A percentile compares a stretch with the other conserved stretches of the same genome.
These are phyloP conservation scores for Drosophila ustulata DNA, from an alignment of 2,888 invertebrate genomes.

Conservation along the genomic window DNA sequence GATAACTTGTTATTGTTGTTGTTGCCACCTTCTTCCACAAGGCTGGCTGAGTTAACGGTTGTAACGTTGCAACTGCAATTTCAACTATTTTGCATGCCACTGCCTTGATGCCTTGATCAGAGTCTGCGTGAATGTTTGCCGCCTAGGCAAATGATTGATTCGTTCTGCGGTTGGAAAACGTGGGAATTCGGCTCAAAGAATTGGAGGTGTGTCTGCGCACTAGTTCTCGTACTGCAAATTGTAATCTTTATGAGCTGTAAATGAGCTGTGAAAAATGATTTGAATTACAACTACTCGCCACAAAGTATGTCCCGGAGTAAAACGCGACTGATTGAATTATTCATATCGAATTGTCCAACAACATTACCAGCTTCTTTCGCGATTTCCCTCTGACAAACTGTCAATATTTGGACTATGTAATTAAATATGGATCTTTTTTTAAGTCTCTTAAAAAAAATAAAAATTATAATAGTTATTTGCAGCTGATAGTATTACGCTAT, in stretches of 20 bases:
- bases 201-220: constrained; percentile 77
- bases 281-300: constrained; percentile 44
- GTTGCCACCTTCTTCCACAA: constrained; percentile 34
- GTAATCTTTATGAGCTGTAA: constrained; percentile 68
- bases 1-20: constrained; percentile 38
- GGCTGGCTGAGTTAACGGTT: constrained; percentile 51
- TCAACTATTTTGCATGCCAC: constrained; percentile 56
- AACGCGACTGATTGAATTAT: constrained; percentile 25
- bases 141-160: constrained; percentile 74
- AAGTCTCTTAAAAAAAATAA: no score
- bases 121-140: constrained; percentile 15
- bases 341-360: background rate
- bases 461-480: no score
- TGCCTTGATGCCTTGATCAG: constrained; percentile 8
- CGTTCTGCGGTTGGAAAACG: constrained; percentile 72
- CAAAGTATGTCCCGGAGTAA: constrained; percentile 22
- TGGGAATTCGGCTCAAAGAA: constrained; percentile 76
- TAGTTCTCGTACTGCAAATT: constrained; percentile 64
- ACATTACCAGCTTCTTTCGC: constrained; percentile 29
- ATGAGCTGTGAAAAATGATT: constrained; percentile 65
- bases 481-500: no score
- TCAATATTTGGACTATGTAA: no score
- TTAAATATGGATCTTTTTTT: no score
- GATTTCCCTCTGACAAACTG: constrained; percentile 11
- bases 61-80: constrained; percentile 39